Percentiles rank a stretch among this genome's conserved stretches.
Evolutionary conservation across 2,888 invertebrate genomes (phyloP).

Genomic region (Stegophylla sp.): DNA sequence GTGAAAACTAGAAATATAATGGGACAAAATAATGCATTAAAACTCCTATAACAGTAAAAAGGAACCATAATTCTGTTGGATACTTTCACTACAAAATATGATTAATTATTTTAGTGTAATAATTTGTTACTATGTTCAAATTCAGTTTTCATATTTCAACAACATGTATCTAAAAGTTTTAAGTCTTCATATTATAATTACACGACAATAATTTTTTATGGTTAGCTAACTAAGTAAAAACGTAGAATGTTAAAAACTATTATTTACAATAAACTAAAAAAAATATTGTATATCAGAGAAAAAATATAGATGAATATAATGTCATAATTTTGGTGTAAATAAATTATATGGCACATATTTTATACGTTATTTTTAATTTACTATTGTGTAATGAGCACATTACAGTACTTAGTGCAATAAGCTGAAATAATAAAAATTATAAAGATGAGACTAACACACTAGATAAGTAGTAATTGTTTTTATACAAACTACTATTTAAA

Average conservation of each 20-base stretch:
- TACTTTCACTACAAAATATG: slow-evolving; percentile 45
- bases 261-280: not conserved
- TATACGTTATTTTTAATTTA: not conserved
- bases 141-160: not conserved
- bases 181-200: no score
- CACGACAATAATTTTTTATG: not conserved
- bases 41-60: not conserved
- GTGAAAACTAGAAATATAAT: slow-evolving; percentile 1
- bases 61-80: slow-evolving; percentile 39
- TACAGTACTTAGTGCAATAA: not conserved
- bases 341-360: not conserved
- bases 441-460: no score
- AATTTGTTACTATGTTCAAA: slow-evolving; percentile 36
- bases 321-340: not conserved
- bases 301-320: no score
- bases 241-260: not conserved
- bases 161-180: not conserved
- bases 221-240: not conserved
- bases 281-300: not conserved
- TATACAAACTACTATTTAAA: no score
- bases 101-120: slow-evolving; percentile 29
- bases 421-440: no score
- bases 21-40: slow-evolving; percentile 1
- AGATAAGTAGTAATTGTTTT: no score
- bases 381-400: not conserved